phyloP scores from a whole-genome alignment of 2,797 vertebrate genomes.

The Alca torda region DNA sequence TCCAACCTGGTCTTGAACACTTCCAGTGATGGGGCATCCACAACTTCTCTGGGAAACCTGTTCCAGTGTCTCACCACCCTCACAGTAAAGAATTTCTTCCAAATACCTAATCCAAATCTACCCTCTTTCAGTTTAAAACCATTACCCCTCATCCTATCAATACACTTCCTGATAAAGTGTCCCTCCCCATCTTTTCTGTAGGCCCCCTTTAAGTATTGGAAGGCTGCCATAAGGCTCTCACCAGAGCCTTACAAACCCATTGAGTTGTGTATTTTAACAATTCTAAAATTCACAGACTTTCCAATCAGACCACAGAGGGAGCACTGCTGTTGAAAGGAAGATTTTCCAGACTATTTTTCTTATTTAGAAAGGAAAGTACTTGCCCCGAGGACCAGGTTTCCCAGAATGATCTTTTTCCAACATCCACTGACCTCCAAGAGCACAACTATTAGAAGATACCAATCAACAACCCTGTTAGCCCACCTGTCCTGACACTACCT shows the following conservation, averaged over 20 bases:
- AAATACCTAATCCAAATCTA: background rate
- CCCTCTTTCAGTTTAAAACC: background rate
- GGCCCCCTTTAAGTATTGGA: background rate
- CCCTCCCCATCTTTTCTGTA: background rate
- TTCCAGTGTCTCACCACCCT: background rate
- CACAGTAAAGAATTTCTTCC: background rate
- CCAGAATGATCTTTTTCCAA: background rate
- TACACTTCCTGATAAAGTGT: background rate
- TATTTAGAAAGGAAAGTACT: background rate
- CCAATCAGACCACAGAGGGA: background rate
- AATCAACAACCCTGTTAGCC: background rate
- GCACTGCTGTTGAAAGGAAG: background rate
- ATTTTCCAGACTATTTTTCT: background rate
- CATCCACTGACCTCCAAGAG: background rate
- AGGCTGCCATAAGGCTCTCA: background rate
- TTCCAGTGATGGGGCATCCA: background rate
- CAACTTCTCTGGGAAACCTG: background rate
- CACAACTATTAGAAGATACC: background rate
- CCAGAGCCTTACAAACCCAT: background rate
- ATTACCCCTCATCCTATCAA: background rate
- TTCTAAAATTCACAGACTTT: background rate
- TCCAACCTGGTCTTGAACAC: background rate
- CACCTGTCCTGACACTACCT: background rate
- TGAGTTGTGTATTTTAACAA: background rate
- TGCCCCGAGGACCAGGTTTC: background rate